Base-by-base conservation (phyloP, 2,888 invertebrate species). In the Aricia artaxerxes region DNA sequence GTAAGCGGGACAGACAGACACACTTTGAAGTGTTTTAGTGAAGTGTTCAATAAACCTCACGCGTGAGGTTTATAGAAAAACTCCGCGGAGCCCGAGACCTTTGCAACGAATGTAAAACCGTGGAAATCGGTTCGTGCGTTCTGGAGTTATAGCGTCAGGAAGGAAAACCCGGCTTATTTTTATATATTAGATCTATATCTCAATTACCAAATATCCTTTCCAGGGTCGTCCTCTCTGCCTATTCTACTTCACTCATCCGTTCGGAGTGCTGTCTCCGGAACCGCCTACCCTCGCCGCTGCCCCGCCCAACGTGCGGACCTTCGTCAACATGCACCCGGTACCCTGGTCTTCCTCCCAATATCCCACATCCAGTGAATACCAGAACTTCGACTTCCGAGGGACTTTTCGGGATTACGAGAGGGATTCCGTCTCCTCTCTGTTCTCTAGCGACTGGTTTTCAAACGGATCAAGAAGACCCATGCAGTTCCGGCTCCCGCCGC, bases 191-290 rank as follows among this genome's bases (percentile, higher is more conserved):
- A 24, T 24, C 24, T 24, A 24, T 24, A 13, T 60, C 61, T 57
- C 16, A 57, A 16, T 57, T 16, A 57, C 16, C 57, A 57, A 57
- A 16, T 5, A 16, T 6, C 24, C 61, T 31, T 85, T 85, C 53
- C 89, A 94, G 94, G 89, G 87, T 80, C 91, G 93, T 75, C 95
- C 95, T 73, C 90, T 95, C 85, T 95, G 95, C 85, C 85, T 95
- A 85, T 95, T 94, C 88, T 95, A 95, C 89, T 95, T 95, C 90
- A 92, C 95, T 82, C 95, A 95, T 84, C 95, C 95, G 79, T 95
- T 95, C 87, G 95, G 94, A 81, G 95, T 95, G 85, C 89, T 95
- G 83, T 94, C 95, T 3, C 92, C 95, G 79, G 92, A 92, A 86
- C 92, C 94, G 77, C 93, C 94, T 53, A 81, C 82, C 77, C 78